Percentiles rank a stretch among this genome's conserved stretches.
Conservation (phyloP, 2,888 invertebrate species). For the Julus scanicus region DNA sequence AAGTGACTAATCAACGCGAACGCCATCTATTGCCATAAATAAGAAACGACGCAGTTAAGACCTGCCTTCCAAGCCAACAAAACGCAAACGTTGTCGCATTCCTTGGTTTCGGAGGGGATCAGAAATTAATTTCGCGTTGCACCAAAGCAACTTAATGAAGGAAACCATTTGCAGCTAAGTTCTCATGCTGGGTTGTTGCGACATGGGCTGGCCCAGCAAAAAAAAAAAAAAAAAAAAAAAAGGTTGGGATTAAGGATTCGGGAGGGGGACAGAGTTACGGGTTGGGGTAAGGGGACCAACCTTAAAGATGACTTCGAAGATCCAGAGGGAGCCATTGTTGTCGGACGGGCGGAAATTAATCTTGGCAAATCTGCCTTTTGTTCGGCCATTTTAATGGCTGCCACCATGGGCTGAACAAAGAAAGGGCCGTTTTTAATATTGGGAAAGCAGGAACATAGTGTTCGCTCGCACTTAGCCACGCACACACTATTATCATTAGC, state of each 20-base stretch:
- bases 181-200: background rate
- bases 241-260: background rate
- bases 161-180: background rate
- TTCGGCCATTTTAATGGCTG: background rate
- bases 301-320: background rate
- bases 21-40: no score
- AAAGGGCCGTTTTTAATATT: conserved; percentile 7
- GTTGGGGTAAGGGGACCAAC: background rate
- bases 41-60: no score
- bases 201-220: no score
- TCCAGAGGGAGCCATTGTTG: conserved; percentile 34
- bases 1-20: no score
- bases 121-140: background rate
- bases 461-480: background rate
- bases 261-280: background rate
- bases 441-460: background rate
- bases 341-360: conserved; percentile 7
- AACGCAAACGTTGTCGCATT: background rate
- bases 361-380: background rate
- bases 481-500: background rate
- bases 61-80: background rate
- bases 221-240: background rate
- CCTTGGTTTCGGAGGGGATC: background rate
- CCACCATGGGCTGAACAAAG: conserved; percentile 2
- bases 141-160: background rate